Base-by-base conservation (phyloP, 2,888 invertebrate species). In the Punctoribates punctum region DNA sequence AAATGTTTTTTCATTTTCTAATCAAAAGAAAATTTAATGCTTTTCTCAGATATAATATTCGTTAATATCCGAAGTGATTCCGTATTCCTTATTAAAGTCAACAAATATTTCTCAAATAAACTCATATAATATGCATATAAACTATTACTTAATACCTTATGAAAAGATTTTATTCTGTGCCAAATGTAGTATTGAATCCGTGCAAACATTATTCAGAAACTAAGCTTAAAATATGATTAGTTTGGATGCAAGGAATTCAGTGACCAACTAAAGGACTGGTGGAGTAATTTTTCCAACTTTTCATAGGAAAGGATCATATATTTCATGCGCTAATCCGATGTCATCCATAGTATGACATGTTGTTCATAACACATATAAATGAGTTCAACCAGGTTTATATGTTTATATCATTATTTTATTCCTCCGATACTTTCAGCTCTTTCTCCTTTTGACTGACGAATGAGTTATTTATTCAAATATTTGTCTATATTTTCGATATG, bases 351-450 rank as follows among this genome's bases (percentile, higher is more conserved):
- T n/a, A 34, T 65, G 65, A 65, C 65, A 65, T 8, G 65, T 38
- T 65, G 29, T 65, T 34, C 65, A 65, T 65, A 65, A 65, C 15
- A 25, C 13, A 62, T 62, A 62, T 62, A 29, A 62, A 62, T 62
- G 62, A 27, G 20, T 62, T 62, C 25, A 62, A 27, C 62, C 34
- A 8, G n/a, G n/a, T 60, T 15, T 48, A 13, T 17, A n/a, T 17
- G 25, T 57, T 57, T 20, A 13, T 57, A 20, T 23, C 23, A 23
- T 57, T 57, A 57, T 57, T 57, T 13, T 48, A 34, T 34, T 34
- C 34, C 34, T 34, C 8, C 34, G 8, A 34, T 34, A 34, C 34
- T 34, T 34, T 34, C 34, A 34, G 8, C 3, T 34, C 34, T 34
- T 34, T 34, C 8, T 34, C 8, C 34, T 34, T 5, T 34, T 34